Conservation (phyloP, 2,888 invertebrate species). For the Tuberolachnus salignus region DNA sequence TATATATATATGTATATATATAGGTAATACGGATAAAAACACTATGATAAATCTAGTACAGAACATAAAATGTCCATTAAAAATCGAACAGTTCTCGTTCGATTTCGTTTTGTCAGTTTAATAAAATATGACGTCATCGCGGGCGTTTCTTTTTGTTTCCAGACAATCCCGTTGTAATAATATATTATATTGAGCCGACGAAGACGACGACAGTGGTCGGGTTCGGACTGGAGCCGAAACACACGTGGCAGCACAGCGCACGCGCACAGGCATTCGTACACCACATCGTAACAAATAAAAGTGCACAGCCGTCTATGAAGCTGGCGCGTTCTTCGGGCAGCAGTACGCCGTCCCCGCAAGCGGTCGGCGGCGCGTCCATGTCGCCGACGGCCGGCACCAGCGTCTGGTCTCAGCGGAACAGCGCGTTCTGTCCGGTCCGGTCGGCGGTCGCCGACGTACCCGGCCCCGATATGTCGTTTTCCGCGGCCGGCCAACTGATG, state of each 20-base stretch:
- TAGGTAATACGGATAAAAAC: too few species aligned
- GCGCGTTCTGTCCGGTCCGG: constrained; percentile 36
- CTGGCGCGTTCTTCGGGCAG: constrained; percentile 32
- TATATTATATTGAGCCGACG: neutral
- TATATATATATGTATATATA: too few species aligned
- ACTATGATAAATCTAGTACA: too few species aligned
- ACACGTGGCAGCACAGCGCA: neutral
- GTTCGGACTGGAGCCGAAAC: neutral
- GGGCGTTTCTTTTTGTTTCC: neutral
- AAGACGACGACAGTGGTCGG: neutral
- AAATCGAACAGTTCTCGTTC: too few species aligned
- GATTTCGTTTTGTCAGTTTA: too few species aligned
- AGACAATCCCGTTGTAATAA: neutral
- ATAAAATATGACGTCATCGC: too few species aligned
- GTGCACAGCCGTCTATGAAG: constrained; percentile 19
- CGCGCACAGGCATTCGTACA: neutral
- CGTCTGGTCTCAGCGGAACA: constrained; percentile 46
- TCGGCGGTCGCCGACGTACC: constrained; percentile 22
- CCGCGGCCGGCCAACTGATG: constrained; percentile 35
- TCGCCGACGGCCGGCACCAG: constrained; percentile 43
- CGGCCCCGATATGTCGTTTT: constrained; percentile 30
- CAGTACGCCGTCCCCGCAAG: constrained; percentile 21
- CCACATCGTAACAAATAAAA: neutral
- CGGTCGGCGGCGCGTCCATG: neutral
- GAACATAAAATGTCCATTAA: too few species aligned